phyloP scores from a whole-genome alignment of 2,888 invertebrate species.

The Volucella inanis region DNA sequence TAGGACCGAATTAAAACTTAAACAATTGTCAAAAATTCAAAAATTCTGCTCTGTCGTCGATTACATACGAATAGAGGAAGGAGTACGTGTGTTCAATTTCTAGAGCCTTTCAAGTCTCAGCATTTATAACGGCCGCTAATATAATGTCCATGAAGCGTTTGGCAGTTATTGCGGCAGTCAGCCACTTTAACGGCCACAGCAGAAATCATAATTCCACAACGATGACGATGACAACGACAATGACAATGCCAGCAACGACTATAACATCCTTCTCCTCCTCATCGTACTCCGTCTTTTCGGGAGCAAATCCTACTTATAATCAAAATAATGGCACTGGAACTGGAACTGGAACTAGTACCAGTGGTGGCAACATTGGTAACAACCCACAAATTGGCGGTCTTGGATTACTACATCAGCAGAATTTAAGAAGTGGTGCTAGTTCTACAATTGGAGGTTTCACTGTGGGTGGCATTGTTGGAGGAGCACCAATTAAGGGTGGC shows the following conservation, averaged over 20 bases:
- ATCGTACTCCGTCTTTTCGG: background rate
- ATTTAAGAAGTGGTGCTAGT: slow-evolving; percentile 76
- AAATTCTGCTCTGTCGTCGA: slow-evolving; percentile 6
- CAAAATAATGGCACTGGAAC: slow-evolving; percentile 83
- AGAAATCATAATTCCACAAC: slow-evolving; percentile 75
- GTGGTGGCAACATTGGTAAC: slow-evolving; percentile 81
- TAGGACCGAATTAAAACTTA: slow-evolving; percentile 36
- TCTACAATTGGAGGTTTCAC: slow-evolving; percentile 52
- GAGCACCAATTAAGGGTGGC: slow-evolving; percentile 76
- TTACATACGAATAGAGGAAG: background rate
- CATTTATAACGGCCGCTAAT: slow-evolving; percentile 37
- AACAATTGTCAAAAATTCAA: slow-evolving; percentile 38
- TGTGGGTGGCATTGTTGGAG: slow-evolving; percentile 75
- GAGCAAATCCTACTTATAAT: slow-evolving; percentile 52
- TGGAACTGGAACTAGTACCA: slow-evolving; percentile 82
- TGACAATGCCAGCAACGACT: slow-evolving; percentile 65
- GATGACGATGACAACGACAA: slow-evolving; percentile 73
- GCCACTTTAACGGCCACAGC: slow-evolving; percentile 79
- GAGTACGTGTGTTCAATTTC: slow-evolving; percentile 4
- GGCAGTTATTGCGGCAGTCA: slow-evolving; percentile 83
- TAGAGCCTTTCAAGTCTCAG: background rate
- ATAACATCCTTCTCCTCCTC: slow-evolving; percentile 39
- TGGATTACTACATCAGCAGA: slow-evolving; percentile 80
- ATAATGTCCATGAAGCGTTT: slow-evolving; percentile 87
- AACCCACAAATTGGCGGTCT: slow-evolving; percentile 83